These are phyloP conservation scores for Antechinus stuartii DNA, from an alignment of 2,113 vertebrate species.

Conservation along the genomic window DNA sequence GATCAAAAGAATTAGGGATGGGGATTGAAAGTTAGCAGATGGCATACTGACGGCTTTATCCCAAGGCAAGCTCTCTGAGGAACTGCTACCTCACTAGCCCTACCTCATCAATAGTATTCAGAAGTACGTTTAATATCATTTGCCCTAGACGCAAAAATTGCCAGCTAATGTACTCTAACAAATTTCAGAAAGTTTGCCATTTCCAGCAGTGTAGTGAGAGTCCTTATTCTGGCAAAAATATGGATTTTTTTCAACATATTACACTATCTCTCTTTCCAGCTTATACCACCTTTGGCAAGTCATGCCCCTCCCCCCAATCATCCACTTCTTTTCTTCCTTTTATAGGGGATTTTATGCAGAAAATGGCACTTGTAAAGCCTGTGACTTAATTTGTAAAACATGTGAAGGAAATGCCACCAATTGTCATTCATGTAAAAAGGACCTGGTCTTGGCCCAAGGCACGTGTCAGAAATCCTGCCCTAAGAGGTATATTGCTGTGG, in stretches of 20 bases:
- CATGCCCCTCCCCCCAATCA: neutral
- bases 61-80: neutral
- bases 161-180: neutral
- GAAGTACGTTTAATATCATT: neutral
- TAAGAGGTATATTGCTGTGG: slow-evolving; percentile 81
- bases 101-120: neutral
- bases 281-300: neutral
- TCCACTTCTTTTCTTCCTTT: slow-evolving; percentile 42
- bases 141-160: neutral
- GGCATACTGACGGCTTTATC: neutral
- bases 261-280: neutral
- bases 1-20: neutral
- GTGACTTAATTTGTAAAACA: slow-evolving; percentile 85
- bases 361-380: slow-evolving; percentile 78
- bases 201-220: neutral
- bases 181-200: neutral
- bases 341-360: slow-evolving; percentile 88
- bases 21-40: neutral
- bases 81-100: neutral
- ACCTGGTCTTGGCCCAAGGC: slow-evolving; percentile 82
- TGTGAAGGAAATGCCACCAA: slow-evolving; percentile 85
- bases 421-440: slow-evolving; percentile 88
- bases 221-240: neutral
- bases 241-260: neutral
- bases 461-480: slow-evolving; percentile 87